Evolutionary conservation across 2,797 vertebrate species (phyloP), one percentile per base, ranked within the genome.

Genomic region (Gymnopithys bicolor): DNA sequence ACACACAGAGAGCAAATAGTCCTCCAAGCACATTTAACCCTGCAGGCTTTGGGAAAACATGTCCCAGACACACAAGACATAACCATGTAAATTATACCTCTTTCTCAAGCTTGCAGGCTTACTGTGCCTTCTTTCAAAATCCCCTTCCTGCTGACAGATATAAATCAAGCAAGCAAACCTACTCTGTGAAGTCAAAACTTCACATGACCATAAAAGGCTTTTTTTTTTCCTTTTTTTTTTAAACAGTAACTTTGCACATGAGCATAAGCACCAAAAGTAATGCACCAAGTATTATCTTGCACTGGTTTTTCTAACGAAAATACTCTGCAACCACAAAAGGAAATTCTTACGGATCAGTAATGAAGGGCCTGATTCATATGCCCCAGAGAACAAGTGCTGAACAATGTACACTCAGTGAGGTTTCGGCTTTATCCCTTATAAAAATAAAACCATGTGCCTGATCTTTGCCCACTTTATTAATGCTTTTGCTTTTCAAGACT

Each of bases 401-500:
- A 95, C 93, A 95, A 90, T 55, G 85, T 45, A 60, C 63, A 74
- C 53, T 86, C 81, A 90, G 87, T 83, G 83, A 94, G 48, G 77
- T 75, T 94, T 62, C 92, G 87, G 92, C 43, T 90, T 96, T 92
- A 95, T 79, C 87, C 89, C 71, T 45, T 93, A 77, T 33, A 97
- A 96, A 97, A 95, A 89, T 55, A 96, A 92, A 93, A 82, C 83
- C 90, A 91, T 6, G 25, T 93, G 95, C 51, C 52, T 75, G 78
- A 87, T 94, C 90, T 91, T 91, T 89, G 91, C 67, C 77, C 79
- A 79, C 30, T 95, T 89, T 95, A 95, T 70, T 92, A 51, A 60
- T 27, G 69, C 9, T 94, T 89, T 91, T 68, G 37, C 62, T 93
- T 92, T 89, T 73, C 45, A 70, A 69, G 87, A 82, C 91, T 79